Percentiles rank a stretch among this genome's conserved stretches.
These are phyloP conservation scores for Polietes domitor DNA, from an alignment of 2,888 invertebrate species.

Conservation along the genomic window DNA sequence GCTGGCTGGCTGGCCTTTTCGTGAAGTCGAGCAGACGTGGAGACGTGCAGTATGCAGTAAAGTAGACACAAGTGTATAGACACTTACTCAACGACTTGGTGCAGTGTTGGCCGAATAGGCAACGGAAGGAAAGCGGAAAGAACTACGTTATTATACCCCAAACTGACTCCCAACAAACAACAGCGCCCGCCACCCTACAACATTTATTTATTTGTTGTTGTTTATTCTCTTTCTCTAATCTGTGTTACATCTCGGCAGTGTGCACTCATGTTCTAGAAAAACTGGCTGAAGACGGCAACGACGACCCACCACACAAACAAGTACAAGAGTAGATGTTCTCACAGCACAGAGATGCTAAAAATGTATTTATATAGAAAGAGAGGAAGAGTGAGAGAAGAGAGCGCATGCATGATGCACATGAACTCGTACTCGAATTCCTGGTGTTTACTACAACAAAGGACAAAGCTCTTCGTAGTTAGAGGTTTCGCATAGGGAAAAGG, in stretches of 20 bases:
- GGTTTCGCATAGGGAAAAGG: not conserved
- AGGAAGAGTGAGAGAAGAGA: not conserved
- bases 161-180: not conserved
- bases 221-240: not conserved
- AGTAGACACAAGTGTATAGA: slow-evolving; percentile 1
- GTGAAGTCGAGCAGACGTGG: not conserved
- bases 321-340: no score
- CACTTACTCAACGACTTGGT: not conserved
- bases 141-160: not conserved
- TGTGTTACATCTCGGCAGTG: not conserved
- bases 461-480: not conserved
- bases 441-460: not conserved
- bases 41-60: not conserved
- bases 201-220: not conserved
- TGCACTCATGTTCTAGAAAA: not conserved
- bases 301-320: no score
- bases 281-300: no score
- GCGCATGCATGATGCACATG: not conserved
- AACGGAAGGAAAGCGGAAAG: not conserved
- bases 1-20: not conserved
- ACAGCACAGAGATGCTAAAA: no score
- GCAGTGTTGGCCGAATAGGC: not conserved
- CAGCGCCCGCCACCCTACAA: not conserved
- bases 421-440: not conserved
- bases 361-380: not conserved